Conservation (phyloP, 2,113 vertebrate species). For the Actinemys pallida region DNA sequence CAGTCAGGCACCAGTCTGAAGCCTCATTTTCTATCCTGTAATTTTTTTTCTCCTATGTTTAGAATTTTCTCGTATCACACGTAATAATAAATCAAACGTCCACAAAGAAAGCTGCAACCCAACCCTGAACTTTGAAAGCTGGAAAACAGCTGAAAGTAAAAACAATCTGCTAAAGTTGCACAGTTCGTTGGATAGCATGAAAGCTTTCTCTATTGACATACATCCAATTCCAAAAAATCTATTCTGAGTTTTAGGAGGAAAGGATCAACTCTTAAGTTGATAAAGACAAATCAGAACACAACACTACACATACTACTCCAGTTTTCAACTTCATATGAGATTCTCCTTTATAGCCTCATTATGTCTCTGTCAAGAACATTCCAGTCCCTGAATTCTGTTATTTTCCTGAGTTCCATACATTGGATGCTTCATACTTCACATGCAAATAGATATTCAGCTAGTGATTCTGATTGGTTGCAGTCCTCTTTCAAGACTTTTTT, state of each 20-base stretch:
- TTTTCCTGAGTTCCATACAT: background rate
- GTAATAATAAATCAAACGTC: background rate
- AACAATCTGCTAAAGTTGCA: background rate
- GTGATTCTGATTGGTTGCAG: background rate
- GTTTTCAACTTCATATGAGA: background rate
- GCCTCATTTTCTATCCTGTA: rapidly evolving
- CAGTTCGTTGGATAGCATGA: background rate
- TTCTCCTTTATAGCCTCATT: too few species aligned
- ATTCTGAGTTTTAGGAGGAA: background rate
- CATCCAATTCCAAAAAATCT: background rate
- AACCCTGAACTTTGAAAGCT: background rate
- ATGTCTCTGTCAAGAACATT: background rate
- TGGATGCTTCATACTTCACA: rapidly evolving
- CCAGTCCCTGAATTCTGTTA: background rate
- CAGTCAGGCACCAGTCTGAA: background rate
- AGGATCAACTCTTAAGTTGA: background rate
- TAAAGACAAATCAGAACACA: background rate
- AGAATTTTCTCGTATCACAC: background rate
- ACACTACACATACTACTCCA: rapidly evolving
- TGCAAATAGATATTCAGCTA: background rate
- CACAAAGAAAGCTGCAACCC: background rate
- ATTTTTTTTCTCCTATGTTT: background rate
- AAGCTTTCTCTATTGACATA: background rate
- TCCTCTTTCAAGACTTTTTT: background rate
- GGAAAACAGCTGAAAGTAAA: background rate